These are phyloP conservation scores for Alentia gelatinosa DNA, from an alignment of 2,888 invertebrate species.

Conservation along the genomic window DNA sequence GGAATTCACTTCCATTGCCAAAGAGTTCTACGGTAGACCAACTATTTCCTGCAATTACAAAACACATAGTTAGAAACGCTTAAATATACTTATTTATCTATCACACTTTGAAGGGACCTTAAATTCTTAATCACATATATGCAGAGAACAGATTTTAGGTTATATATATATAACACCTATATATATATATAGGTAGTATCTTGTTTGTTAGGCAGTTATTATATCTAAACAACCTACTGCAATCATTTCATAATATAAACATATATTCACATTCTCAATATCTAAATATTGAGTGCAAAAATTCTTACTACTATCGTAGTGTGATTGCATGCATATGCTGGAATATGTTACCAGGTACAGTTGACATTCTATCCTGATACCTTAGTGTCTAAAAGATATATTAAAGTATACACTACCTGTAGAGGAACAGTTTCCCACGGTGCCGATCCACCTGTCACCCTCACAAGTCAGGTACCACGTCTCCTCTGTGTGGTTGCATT, in stretches of 20 bases:
- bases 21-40: neutral
- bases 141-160: neutral
- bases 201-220: neutral
- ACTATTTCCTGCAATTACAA: neutral
- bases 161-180: neutral
- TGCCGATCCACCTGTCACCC: conserved; percentile 26
- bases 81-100: neutral
- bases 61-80: neutral
- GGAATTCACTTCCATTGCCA: conserved; percentile 21
- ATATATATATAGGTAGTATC: neutral
- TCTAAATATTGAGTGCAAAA: too few relatives aligned
- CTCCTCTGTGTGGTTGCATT: conserved; percentile 26
- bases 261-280: too few relatives aligned
- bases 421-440: conserved; percentile 9
- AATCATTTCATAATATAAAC: too few relatives aligned
- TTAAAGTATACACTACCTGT: neutral
- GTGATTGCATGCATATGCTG: too few relatives aligned
- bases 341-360: too few relatives aligned
- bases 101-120: neutral
- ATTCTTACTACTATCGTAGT: too few relatives aligned
- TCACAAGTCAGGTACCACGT: conserved; percentile 31
- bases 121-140: neutral
- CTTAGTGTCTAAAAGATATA: neutral
- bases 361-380: neutral
- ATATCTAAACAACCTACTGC: too few relatives aligned